Evolutionary conservation across 2,797 vertebrate species (phyloP).

Genomic region (Eulemur rubriventer): DNA sequence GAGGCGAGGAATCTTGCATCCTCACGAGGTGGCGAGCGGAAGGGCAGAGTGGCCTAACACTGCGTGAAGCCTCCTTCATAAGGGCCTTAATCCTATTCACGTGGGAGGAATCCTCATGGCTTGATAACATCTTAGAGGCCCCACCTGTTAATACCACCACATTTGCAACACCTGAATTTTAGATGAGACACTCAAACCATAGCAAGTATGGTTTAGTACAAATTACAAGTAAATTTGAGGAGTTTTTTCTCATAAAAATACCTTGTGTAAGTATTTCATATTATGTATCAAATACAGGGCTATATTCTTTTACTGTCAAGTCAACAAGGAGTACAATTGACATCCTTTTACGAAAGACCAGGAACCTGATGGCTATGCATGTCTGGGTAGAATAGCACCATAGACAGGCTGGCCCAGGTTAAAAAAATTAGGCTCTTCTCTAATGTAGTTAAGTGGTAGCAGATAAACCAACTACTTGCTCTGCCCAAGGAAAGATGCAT

Average conservation of each 20-base stretch:
- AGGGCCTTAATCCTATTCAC: neutral
- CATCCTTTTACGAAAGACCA: neutral
- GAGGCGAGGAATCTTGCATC: neutral
- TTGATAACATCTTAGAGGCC: too few species aligned
- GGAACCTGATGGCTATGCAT: neutral
- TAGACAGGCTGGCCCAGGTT: accelerated
- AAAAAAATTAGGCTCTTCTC: neutral
- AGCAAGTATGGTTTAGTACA: neutral
- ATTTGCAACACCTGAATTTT: neutral
- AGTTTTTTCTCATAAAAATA: neutral
- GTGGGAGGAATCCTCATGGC: accelerated
- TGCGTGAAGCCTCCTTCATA: too few species aligned
- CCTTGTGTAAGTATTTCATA: neutral
- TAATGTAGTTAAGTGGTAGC: neutral
- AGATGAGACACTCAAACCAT: neutral
- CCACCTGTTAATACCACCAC: neutral
- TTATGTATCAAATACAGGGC: neutral
- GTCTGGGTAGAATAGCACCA: neutral
- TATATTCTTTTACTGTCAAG: neutral
- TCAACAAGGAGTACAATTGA: neutral
- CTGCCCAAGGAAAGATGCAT: neutral
- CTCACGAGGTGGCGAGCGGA: neutral
- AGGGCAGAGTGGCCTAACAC: accelerated
- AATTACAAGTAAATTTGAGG: neutral
- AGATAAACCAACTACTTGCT: neutral